Conservation (phyloP, 2,113 vertebrate species). For the Casuarius casuarius region DNA sequence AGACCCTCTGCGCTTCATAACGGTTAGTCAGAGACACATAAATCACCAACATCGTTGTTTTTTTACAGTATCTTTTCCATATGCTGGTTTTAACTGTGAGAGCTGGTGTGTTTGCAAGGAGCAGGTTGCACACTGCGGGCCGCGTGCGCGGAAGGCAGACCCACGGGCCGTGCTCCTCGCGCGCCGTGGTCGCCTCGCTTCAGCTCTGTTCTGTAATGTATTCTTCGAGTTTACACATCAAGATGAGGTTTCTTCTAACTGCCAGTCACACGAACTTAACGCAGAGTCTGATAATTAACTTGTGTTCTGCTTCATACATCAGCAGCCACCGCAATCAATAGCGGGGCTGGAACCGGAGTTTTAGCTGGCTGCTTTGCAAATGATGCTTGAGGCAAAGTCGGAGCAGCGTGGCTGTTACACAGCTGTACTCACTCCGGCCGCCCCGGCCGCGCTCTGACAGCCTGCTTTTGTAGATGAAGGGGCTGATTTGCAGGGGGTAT, state of each 20-base stretch:
- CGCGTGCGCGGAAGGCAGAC: neutral
- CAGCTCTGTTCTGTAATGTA: neutral
- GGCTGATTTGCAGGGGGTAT: neutral
- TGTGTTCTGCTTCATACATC: slow-evolving; percentile 1
- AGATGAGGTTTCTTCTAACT: neutral
- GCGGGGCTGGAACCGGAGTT: neutral
- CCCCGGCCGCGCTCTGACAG: neutral
- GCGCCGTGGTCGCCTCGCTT: neutral
- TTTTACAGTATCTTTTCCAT: slow-evolving; percentile 15
- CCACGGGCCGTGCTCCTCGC: neutral
- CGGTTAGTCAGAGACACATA: neutral
- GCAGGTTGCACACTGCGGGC: neutral
- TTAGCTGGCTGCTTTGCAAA: neutral
- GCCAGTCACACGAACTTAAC: neutral
- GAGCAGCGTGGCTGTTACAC: neutral
- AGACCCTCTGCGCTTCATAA: neutral
- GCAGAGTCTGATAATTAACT: slow-evolving; percentile 18
- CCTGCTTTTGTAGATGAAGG: neutral
- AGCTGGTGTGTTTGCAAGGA: neutral
- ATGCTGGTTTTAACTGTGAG: neutral
- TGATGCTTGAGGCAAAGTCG: neutral
- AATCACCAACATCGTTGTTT: slow-evolving; percentile 2
- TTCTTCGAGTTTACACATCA: neutral
- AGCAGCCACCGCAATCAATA: neutral
- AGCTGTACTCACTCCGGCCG: neutral